These are phyloP conservation scores for Eupithecia subfuscata DNA, from an alignment of 2,888 invertebrate species.

Conservation along the genomic window DNA sequence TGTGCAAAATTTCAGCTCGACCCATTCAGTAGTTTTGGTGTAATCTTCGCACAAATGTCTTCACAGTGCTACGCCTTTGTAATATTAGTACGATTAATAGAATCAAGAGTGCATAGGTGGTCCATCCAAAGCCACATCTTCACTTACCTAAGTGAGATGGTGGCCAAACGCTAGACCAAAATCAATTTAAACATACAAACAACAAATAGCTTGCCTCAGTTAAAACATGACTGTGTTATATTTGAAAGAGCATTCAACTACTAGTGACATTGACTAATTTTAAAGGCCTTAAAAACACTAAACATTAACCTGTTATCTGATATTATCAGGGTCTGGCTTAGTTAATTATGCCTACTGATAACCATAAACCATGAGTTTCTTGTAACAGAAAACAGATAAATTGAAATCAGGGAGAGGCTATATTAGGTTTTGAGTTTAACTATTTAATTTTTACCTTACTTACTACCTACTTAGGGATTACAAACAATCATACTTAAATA, in stretches of 20 bases:
- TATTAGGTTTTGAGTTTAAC: neutral
- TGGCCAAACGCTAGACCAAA: no score
- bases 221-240: neutral
- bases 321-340: neutral
- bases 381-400: neutral
- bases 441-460: neutral
- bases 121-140: no score
- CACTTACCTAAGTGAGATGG: no score
- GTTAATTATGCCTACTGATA: neutral
- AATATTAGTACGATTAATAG: neutral
- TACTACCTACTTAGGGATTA: no score
- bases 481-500: no score
- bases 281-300: neutral
- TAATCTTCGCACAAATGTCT: neutral
- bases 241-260: neutral
- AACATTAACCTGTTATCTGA: neutral
- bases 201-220: neutral
- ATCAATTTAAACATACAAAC: no score
- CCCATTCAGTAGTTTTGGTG: neutral
- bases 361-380: neutral
- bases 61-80: neutral
- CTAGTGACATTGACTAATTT: neutral
- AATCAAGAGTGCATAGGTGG: no score
- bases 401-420: neutral
- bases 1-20: neutral